Conservation (phyloP, 2,888 invertebrate genomes). For the Euclidia mi region DNA sequence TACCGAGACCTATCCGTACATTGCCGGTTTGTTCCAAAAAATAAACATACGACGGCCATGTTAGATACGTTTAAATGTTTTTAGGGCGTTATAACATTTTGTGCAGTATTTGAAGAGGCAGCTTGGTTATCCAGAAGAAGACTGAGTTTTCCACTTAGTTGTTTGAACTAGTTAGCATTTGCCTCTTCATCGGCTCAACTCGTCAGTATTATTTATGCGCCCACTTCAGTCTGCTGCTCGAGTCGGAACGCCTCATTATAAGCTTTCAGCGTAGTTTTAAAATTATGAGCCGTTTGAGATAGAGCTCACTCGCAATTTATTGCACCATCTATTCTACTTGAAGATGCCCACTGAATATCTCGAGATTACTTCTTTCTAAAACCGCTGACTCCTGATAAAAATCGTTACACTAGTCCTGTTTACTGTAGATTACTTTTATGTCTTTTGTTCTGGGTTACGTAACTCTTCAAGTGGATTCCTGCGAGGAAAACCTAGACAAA, state of each 20-base stretch:
- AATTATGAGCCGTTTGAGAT: conserved; percentile 70
- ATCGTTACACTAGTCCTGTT: conserved; percentile 41
- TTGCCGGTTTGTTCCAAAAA: conserved; percentile 27
- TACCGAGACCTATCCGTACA: conserved; percentile 43
- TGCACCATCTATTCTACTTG: conserved; percentile 60
- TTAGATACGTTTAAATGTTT: too few relatives aligned
- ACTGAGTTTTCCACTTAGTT: conserved; percentile 39
- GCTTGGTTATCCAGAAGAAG: conserved; percentile 7
- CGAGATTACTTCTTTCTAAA: conserved; percentile 43
- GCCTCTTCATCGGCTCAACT: conserved; percentile 64
- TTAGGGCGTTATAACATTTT: too few relatives aligned
- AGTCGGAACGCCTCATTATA: conserved; percentile 73
- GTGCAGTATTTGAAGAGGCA: background rate
- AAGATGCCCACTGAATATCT: conserved; percentile 54
- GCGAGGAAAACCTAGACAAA: conserved; percentile 54
- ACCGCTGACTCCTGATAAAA: conserved; percentile 41
- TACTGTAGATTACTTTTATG: conserved; percentile 56
- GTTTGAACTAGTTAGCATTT: conserved; percentile 66
- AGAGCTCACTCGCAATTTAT: conserved; percentile 67
- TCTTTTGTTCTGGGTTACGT: conserved; percentile 68
- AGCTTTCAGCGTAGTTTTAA: conserved; percentile 76
- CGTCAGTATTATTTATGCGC: conserved; percentile 73
- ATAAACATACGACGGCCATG: background rate
- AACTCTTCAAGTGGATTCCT: conserved; percentile 53
- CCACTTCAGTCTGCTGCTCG: conserved; percentile 66